A percentile compares a stretch with the other conserved stretches of the same genome.
Evolutionary conservation across 2,888 invertebrate genomes (phyloP).

Genomic region (Apamea crenata): DNA sequence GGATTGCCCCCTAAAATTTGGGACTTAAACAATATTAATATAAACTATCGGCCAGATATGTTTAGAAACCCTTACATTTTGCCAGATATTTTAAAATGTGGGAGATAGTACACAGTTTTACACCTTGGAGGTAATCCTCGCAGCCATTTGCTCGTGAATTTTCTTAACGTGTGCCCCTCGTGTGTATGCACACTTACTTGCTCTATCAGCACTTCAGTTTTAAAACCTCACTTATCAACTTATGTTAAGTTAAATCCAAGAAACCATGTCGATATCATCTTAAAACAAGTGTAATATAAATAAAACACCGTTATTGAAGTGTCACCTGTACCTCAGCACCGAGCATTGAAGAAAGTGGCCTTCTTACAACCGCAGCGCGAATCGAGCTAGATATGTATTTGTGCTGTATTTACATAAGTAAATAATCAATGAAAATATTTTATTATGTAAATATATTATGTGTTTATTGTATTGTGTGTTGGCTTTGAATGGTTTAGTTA

Average conservation of each 20-base stretch:
- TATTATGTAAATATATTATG: conserved; percentile 11
- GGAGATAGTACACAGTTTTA: neutral
- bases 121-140: neutral
- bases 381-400: conserved; percentile 39
- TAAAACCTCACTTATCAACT: neutral
- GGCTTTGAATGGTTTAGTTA: conserved; percentile 10
- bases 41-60: neutral
- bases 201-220: neutral
- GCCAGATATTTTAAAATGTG: neutral
- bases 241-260: no score
- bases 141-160: no score
- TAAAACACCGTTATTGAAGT: conserved; percentile 16
- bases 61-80: neutral
- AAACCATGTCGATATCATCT: neutral
- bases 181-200: no score
- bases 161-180: no score
- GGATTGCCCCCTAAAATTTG: neutral
- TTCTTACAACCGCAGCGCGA: conserved; percentile 22
- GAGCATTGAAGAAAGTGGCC: conserved; percentile 46
- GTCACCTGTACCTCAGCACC: conserved; percentile 2
- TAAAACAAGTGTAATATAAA: conserved; percentile 5
- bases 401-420: conserved; percentile 31
- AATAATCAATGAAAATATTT: conserved; percentile 34
- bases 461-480: conserved; percentile 1
- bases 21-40: neutral